Evolutionary conservation across 2,113 vertebrate species (phyloP), one percentile per base, ranked within the genome.

Genomic region (Atrichornis clamosus): DNA sequence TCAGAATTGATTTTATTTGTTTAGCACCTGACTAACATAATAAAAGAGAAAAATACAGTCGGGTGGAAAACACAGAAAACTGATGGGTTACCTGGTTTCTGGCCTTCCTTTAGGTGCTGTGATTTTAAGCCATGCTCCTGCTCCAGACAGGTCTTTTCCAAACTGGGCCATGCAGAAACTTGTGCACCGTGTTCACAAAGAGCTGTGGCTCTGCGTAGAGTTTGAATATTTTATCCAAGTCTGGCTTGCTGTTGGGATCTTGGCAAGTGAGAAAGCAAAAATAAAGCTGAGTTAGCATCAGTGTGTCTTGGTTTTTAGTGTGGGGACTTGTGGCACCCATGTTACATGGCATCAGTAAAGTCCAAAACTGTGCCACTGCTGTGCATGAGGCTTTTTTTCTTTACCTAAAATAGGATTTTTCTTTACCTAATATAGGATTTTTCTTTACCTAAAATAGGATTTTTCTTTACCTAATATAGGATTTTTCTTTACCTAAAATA

Each of bases 1-100:
- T 90, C 93, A 88, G 90, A 97, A 97, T 95, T 94, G 94, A 97
- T 98, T 98, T 97, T 96, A 97, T 97, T 97, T 97, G 95, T 96
- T 96, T 92, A 95, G 83, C 82, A 92, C 93, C 89, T 90, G 96
- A 93, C 76, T 92, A 81, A 96, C 49, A 84, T 95, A 75, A 94
- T 70, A 86, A 88, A 91, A 80, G 42, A 72, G 62, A 35, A 78
- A 84, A 95, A 90, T 82, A 70, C 28, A 56, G 41, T 62, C 9
- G 15, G 83, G 74, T 26, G 33, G 5, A 46, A 70, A 74, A 39
- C 46, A 27, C 13, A 64, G 56, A 60, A 92, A 83, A 77, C 39
- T n/a, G n/a, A 60, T 1, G 6, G 26, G 47, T 39, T 84, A 8
- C 62, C 26, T 67, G 74, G 9, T 84, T 93, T 70, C 83, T 90